Percentiles rank a stretch among this genome's conserved stretches.
Evolutionary conservation across 23 tunicate genomes (phyloP).

Genomic region (Trididemnum nubilum): DNA sequence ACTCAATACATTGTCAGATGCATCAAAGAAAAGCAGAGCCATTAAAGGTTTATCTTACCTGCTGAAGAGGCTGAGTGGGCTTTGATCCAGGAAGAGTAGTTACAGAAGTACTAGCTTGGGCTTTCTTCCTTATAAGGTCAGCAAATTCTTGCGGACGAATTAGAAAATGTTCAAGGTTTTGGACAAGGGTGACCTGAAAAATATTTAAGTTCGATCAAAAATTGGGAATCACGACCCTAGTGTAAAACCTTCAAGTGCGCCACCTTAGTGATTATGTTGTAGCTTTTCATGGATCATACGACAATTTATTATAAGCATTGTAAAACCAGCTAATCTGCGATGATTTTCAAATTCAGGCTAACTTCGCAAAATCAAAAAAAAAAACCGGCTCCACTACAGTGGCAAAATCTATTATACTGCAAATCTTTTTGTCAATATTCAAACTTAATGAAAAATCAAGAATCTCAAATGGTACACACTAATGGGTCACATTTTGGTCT

Average conservation of each 20-base stretch:
- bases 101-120: constrained; percentile 83
- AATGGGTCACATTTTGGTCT: too few relatives aligned
- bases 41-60: constrained; percentile 30
- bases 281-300: background rate
- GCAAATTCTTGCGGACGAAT: constrained; percentile 76
- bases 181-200: constrained; percentile 75
- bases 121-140: constrained; percentile 60
- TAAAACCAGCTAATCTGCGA: too few relatives aligned
- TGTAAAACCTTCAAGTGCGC: background rate
- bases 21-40: background rate
- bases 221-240: background rate
- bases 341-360: too few relatives aligned
- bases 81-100: constrained; percentile 39
- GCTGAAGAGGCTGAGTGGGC: constrained; percentile 52
- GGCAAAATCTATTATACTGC: too few relatives aligned
- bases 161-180: constrained; percentile 69
- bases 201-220: too few relatives aligned
- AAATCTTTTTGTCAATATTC: too few relatives aligned
- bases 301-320: too few relatives aligned
- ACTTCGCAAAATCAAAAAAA: too few relatives aligned
- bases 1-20: background rate
- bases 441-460: too few relatives aligned
- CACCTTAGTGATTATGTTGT: background rate
- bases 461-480: too few relatives aligned
- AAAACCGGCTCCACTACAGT: too few relatives aligned